phyloP scores from a whole-genome alignment of 2,797 vertebrate genomes.

The Brachyalestes nurse region DNA sequence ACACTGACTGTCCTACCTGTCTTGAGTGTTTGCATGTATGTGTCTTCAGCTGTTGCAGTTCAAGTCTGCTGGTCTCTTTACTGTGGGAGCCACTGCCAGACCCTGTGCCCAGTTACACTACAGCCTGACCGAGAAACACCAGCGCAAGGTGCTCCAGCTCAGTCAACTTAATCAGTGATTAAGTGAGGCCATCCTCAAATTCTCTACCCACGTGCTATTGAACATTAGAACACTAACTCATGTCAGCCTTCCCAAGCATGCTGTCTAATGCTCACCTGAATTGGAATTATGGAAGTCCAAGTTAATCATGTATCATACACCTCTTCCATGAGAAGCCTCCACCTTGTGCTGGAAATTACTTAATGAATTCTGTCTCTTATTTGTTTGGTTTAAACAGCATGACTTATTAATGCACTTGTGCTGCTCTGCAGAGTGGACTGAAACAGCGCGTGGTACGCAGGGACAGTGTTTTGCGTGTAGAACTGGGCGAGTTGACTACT shows the following conservation, averaged over 20 bases:
- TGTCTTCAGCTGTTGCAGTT: conserved; percentile 77
- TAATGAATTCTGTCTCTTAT: not conserved
- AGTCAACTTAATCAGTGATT: not conserved
- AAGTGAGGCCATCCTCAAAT: not conserved
- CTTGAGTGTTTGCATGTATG: not conserved
- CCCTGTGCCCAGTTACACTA: conserved; percentile 89
- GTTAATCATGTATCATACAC: not conserved
- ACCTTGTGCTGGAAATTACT: not conserved
- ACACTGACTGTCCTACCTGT: not conserved
- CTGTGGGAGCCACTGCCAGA: conserved; percentile 77
- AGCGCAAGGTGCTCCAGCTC: conserved; percentile 71
- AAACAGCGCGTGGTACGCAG: conserved; percentile 76
- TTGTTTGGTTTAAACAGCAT: not conserved
- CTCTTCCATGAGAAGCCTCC: not conserved
- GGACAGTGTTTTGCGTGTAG: conserved; percentile 78
- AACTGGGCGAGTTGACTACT: conserved; percentile 81
- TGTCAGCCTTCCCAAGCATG: not conserved
- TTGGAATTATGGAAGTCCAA: not conserved
- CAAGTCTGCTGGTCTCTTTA: conserved; percentile 78
- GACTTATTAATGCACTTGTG: not conserved
- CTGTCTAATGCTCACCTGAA: not conserved
- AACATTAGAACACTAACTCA: not conserved
- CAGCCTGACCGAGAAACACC: conserved; percentile 79
- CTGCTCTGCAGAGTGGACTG: conserved; percentile 71
- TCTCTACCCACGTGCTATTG: not conserved